Evolutionary conservation across 2,888 invertebrate species (phyloP), one percentile per base, ranked within the genome.

Genomic region (Drosophila conformis): DNA sequence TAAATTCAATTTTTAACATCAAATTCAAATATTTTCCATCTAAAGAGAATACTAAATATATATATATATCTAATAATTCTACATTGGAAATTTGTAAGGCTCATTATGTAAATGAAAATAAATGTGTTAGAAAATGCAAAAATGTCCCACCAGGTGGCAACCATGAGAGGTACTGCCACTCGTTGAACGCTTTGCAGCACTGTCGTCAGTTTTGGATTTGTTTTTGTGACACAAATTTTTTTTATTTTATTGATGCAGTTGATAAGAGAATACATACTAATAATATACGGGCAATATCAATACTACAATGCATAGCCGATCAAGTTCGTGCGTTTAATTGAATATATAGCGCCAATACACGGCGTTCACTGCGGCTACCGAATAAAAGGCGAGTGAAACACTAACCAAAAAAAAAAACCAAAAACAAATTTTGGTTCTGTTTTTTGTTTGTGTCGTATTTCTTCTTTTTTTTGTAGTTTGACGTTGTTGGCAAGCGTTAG

Each of bases 401-500:
- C 48, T 27, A 54, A 38, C 11, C 36, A 54, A 31, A 35, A 73
- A 40, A 59, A 15, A 40, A 10, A 40, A 15, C 8, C 35, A 56
- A 46, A 62, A 59, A 70, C 78, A 71, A 62, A 77, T 54, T 77
- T 78, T 64, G 72, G 59, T 59, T 35, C 33, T 54, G 2, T 38
- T 57, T 42, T 38, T 59, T 58, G 49, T 36, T 38, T 51, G 42
- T 62, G 31, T 40, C 46, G 27, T 31, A 52, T 67, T 67, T 60
- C 49, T 56, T 51, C 25, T 29, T 35, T 51, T 46, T 46, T 31
- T 56, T 58, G 40, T 38, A 62, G 63, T 25, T 82, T 70, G 79
- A 82, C 82, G 74, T 73, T 65, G 79, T 82, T 82, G 79, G 82
- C 82, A 82, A 67, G 53, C 59, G 79, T 71, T 66, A 74, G 18